These are phyloP conservation scores for Drosophila leonis DNA, from an alignment of 2,888 invertebrate genomes.

Conservation along the genomic window DNA sequence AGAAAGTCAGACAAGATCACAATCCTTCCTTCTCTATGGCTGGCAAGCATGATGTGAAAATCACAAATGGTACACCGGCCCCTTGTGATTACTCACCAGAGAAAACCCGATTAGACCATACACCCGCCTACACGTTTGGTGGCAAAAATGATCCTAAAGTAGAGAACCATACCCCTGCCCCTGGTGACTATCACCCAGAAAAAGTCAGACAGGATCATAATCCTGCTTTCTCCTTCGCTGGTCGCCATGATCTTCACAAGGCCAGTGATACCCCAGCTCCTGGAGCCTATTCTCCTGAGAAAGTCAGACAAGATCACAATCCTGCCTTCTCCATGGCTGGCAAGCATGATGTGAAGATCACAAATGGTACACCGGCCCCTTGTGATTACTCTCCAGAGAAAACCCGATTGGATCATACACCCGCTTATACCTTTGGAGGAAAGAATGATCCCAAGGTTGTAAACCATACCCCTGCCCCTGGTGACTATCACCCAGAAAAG, in stretches of 20 bases:
- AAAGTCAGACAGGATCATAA: conserved; percentile 85
- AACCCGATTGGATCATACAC: conserved; percentile 85
- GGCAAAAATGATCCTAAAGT: conserved; percentile 71
- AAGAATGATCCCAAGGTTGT: conserved; percentile 86
- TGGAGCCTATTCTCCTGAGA: conserved; percentile 88
- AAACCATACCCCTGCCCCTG: conserved; percentile 87
- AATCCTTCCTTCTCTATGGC: conserved; percentile 89
- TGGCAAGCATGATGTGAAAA: conserved; percentile 88
- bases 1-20: conserved; percentile 86
- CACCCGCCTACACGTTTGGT: conserved; percentile 87
- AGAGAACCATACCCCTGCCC: conserved; percentile 75
- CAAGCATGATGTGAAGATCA: conserved; percentile 86
- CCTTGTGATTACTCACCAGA: conserved; percentile 87
- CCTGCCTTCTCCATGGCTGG: conserved; percentile 87
- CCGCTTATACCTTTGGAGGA: conserved; percentile 88
- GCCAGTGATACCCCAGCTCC: conserved; percentile 89
- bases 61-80: conserved; percentile 87
- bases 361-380: conserved; percentile 87
- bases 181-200: conserved; percentile 88
- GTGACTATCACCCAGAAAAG: conserved; percentile 86
- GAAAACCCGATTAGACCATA: conserved; percentile 86
- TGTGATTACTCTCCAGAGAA: conserved; percentile 87
- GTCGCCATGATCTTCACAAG: conserved; percentile 88
- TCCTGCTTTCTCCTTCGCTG: conserved; percentile 90
- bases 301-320: conserved; percentile 82